These are phyloP conservation scores for Phyllostomus hastatus DNA, from an alignment of 2,113 vertebrate species.

Conservation along the genomic window DNA sequence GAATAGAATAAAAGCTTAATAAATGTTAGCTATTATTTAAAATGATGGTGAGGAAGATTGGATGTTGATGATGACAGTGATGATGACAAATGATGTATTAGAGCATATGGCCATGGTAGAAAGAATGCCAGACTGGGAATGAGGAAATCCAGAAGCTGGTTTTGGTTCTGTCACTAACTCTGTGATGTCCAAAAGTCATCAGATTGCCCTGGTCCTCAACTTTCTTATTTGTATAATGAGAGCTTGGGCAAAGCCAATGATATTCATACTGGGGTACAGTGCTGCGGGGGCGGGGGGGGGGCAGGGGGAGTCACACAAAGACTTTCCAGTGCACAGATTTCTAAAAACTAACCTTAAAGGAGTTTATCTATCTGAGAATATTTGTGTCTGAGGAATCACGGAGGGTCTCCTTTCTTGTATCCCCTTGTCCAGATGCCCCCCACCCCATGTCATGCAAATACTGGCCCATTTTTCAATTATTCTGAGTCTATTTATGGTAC, in stretches of 20 bases:
- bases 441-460: not conserved
- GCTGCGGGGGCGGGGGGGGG: not conserved
- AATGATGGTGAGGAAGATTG: not conserved
- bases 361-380: not conserved
- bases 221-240: not conserved
- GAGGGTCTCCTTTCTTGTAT: not conserved
- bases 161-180: not conserved
- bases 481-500: not conserved
- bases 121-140: not conserved
- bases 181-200: not conserved
- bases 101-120: not conserved
- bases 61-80: not conserved
- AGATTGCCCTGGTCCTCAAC: not conserved
- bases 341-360: not conserved
- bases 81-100: not conserved
- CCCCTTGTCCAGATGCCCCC: not conserved
- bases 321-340: not conserved
- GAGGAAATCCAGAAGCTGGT: not conserved
- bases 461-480: not conserved
- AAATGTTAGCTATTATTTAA: not conserved
- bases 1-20: not conserved
- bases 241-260: not conserved
- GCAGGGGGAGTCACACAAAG: not conserved
- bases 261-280: not conserved
- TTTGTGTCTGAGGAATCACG: not conserved